Evolutionary conservation across 2,888 invertebrate species (phyloP).

Genomic region (Osmoderma eremita): DNA sequence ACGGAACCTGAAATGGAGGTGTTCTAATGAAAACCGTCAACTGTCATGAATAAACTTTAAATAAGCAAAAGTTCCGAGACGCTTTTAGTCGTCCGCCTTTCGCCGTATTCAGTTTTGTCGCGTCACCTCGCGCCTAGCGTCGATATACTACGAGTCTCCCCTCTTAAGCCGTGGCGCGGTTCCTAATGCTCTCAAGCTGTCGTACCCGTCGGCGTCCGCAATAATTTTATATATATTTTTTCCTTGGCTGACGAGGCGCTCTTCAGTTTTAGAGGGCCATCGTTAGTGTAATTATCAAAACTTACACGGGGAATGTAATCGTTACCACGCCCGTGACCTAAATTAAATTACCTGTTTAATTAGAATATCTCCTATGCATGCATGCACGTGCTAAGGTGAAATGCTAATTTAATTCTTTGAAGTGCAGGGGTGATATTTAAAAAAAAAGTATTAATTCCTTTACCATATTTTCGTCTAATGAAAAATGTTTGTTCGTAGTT

Average conservation of each 20-base stretch:
- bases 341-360: constrained; percentile 31
- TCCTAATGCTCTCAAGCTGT: constrained; percentile 17
- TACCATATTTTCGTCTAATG: too few relatives aligned
- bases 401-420: constrained; percentile 35
- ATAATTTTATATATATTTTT: constrained; percentile 18
- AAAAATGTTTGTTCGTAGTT: too few relatives aligned
- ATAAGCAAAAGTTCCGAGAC: constrained; percentile 24
- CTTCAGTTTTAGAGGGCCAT: constrained; percentile 27
- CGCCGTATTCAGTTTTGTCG: background rate
- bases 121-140: constrained; percentile 3
- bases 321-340: constrained; percentile 34
- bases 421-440: constrained; percentile 1
- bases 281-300: constrained; percentile 35
- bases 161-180: background rate
- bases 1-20: constrained; percentile 18
- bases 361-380: constrained; percentile 33
- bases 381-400: constrained; percentile 30
- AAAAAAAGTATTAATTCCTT: too few relatives aligned
- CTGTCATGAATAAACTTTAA: constrained; percentile 33
- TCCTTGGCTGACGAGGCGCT: background rate
- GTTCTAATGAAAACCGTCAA: constrained; percentile 24
- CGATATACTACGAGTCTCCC: background rate
- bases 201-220: constrained; percentile 2
- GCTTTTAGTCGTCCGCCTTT: constrained; percentile 6
- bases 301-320: constrained; percentile 22